Evolutionary conservation across 2,888 invertebrate genomes (phyloP).

Genomic region (Callinectes sapidus): DNA sequence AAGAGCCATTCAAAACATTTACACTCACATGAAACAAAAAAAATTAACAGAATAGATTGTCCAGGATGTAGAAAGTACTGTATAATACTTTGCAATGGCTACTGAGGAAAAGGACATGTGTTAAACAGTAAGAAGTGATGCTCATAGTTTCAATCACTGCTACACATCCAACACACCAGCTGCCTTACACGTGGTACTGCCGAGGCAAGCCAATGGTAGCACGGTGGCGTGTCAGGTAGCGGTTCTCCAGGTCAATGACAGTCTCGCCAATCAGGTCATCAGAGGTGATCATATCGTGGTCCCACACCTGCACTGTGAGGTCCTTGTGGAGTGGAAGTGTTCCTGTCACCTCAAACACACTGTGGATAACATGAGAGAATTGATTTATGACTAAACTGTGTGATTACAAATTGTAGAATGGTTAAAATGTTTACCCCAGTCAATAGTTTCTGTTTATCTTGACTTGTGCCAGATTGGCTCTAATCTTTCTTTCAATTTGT

Average conservation of each 20-base stretch:
- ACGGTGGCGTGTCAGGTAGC: constrained; percentile 77
- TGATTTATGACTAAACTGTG: not conserved
- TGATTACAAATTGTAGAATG: not conserved
- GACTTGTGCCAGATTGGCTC: too few relatives aligned
- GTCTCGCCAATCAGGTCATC: constrained; percentile 79
- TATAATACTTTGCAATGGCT: too few relatives aligned
- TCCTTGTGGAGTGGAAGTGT: constrained; percentile 78
- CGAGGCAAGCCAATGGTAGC: constrained; percentile 77
- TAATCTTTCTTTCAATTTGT: too few relatives aligned
- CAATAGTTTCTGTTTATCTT: not conserved
- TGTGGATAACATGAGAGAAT: constrained; percentile 73
- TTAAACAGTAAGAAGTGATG: not conserved
- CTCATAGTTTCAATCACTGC: not conserved
- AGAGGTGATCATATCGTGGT: constrained; percentile 78
- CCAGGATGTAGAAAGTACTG: too few relatives aligned
- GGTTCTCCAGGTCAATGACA: constrained; percentile 78
- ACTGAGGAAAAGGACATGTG: too few relatives aligned
- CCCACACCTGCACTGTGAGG: constrained; percentile 77
- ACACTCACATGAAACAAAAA: too few relatives aligned
- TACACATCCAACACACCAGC: not conserved
- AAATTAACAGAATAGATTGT: not conserved
- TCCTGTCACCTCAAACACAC: constrained; percentile 78
- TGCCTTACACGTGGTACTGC: constrained; percentile 75
- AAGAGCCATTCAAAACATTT: too few relatives aligned
- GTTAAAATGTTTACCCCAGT: not conserved